These are phyloP conservation scores for Anaspis maculata DNA, from an alignment of 2,888 invertebrate genomes.

Conservation along the genomic window DNA sequence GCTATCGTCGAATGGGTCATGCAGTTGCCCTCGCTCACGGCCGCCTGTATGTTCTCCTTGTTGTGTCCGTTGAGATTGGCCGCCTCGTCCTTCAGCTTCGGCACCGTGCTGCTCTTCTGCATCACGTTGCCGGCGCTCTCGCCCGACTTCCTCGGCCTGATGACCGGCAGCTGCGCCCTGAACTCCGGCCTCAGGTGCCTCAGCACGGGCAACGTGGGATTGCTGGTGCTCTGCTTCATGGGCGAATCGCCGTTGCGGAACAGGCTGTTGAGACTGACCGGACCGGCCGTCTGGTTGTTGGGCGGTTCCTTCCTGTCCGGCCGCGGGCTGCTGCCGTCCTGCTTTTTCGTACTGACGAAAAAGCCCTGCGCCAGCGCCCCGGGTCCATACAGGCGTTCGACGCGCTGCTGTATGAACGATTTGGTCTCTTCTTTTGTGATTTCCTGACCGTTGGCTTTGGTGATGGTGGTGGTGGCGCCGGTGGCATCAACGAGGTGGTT, in stretches of 20 bases:
- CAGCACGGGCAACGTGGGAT: conserved; percentile 62
- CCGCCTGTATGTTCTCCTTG: conserved; percentile 2
- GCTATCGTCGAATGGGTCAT: neutral
- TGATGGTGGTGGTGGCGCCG: conserved; percentile 1
- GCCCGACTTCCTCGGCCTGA: conserved; percentile 49
- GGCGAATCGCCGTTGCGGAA: conserved; percentile 9
- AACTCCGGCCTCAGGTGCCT: conserved; percentile 80
- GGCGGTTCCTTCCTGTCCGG: conserved; percentile 14
- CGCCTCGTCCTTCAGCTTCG: conserved; percentile 32
- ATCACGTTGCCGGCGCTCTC: conserved; percentile 17
- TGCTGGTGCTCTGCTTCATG: conserved; percentile 38
- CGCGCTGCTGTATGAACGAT: conserved; percentile 81
- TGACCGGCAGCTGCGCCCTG: conserved; percentile 69
- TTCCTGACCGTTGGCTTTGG: conserved; percentile 22
- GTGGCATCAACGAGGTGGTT: too few relatives aligned
- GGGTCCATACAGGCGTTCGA: conserved; percentile 81
- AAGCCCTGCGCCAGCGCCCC: conserved; percentile 81
- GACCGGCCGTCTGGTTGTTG: neutral
- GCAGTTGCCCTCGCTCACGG: neutral
- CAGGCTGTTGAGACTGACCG: neutral
- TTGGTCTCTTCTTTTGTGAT: conserved; percentile 46
- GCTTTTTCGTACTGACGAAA: conserved; percentile 55
- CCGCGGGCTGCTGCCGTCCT: conserved; percentile 39
- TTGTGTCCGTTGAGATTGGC: conserved; percentile 2
- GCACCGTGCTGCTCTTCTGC: conserved; percentile 38